Conservation (phyloP, 2,113 vertebrate genomes). For the Heterotis niloticus region DNA sequence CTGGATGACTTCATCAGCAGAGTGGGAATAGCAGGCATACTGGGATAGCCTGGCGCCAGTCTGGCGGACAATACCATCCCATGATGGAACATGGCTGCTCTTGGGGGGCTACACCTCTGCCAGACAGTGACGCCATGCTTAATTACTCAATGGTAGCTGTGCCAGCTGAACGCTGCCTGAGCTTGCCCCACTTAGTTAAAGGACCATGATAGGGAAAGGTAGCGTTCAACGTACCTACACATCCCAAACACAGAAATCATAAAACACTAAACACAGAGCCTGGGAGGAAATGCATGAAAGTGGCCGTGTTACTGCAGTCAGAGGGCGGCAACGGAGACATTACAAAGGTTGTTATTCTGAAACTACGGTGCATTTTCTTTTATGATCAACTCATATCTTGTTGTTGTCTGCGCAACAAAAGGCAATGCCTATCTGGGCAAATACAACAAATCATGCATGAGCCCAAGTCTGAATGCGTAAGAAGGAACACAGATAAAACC, state of each 20-base stretch:
- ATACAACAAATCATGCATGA: not conserved
- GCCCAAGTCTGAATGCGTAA: not conserved
- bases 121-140: slow-evolving; percentile 41
- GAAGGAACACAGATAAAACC: not conserved
- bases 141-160: slow-evolving; percentile 19
- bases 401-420: no score
- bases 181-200: slow-evolving; percentile 19
- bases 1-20: slow-evolving; percentile 75
- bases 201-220: slow-evolving; percentile 1
- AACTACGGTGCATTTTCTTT: no score
- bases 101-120: slow-evolving; percentile 55
- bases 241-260: not conserved
- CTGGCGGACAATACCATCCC: slow-evolving; percentile 49
- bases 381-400: no score
- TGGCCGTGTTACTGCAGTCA: not conserved
- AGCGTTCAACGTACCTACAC: not conserved
- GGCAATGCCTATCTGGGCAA: not conserved
- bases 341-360: no score
- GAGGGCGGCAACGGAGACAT: not conserved
- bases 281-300: not conserved
- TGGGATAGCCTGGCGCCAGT: slow-evolving; percentile 73
- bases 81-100: slow-evolving; percentile 49
- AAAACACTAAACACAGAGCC: not conserved
- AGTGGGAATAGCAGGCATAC: slow-evolving; percentile 47
- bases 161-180: slow-evolving; percentile 21